These are phyloP conservation scores for Drosophila arawakana DNA, from an alignment of 1,140 invertebrate species.

Conservation along the genomic window DNA sequence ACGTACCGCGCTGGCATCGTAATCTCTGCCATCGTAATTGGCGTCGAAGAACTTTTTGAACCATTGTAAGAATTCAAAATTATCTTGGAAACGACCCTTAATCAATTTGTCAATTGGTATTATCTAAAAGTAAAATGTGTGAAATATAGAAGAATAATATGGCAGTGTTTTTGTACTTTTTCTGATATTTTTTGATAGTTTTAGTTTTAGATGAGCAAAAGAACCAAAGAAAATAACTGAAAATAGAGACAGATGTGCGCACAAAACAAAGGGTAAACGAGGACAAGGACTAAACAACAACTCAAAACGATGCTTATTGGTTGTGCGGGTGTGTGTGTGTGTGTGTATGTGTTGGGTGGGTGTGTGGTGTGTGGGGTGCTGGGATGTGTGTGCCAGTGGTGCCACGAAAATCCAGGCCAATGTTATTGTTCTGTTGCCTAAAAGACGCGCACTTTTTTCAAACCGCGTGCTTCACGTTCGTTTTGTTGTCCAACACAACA, in stretches of 20 bases:
- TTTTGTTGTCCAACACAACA: constrained; percentile 20
- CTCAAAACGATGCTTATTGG: constrained; percentile 29
- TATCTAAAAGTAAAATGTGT: constrained; percentile 88
- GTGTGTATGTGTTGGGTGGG: constrained; percentile 4
- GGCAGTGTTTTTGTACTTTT: constrained; percentile 49
- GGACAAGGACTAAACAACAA: constrained; percentile 32
- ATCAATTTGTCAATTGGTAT: constrained; percentile 95
- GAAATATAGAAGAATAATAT: constrained; percentile 72
- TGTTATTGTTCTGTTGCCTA: constrained; percentile 1
- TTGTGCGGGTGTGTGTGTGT: constrained; percentile 11
- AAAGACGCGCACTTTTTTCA: constrained; percentile 3
- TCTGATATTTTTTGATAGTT: background rate
- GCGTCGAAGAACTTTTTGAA: constrained; percentile 99
- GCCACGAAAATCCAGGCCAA: constrained; percentile 6
- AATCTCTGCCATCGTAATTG: constrained; percentile 96
- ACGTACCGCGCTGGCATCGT: constrained; percentile 94
- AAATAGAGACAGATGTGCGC: constrained; percentile 23
- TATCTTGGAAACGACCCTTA: constrained; percentile 98
- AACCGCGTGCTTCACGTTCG: constrained; percentile 48
- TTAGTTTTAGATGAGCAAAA: background rate
- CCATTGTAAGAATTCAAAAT: constrained; percentile 99
- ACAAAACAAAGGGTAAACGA: constrained; percentile 7
- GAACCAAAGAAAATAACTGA: constrained; percentile 1
- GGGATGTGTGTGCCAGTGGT: constrained; percentile 22
- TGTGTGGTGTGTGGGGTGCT: constrained; percentile 16